Evolutionary conservation across 2,888 invertebrate genomes (phyloP), one percentile per base, ranked within the genome.

Genomic region (Phaedon cochleariae): DNA sequence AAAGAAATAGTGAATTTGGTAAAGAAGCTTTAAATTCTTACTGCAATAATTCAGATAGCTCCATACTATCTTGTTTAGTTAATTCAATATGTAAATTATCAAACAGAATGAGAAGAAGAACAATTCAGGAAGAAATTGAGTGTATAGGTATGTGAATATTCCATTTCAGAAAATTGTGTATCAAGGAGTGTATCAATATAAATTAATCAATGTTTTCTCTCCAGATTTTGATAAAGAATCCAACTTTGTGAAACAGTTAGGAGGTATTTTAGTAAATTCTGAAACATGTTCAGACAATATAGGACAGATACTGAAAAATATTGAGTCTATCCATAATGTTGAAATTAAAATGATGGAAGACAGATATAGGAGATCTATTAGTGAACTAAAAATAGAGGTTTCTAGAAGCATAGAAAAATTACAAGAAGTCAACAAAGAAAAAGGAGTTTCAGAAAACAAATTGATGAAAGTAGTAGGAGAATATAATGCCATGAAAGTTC

Each of bases 221-320:
- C 46, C 55, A 72, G 71, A 73, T 60, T 62, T 72, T 21, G 53
- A 65, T 5, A 52, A 58, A 54, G 67, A 71, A 69, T 65, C 68
- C 37, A 67, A 70, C 29, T 74, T 73, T 57, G 54, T 73, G 17
- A 67, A 63, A 59, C 67, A 73, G 51, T 31, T 74, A n/a, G 58
- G 54, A 41, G 61, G 58, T 53, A 34, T 70, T 45, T 60, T 74
- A 18, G 59, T 67, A 15, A 48, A 63, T 10, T 59, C 59, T 7
- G 62, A 72, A 51, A 41, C 72, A 46, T 51, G 70, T 20, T 20
- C 31, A 6, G 51, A 62, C 12, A 65, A 53, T 10, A 37, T 73
- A 31, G 62, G 51, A 17, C 22, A 58, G 18, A 9, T 69, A 7
- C 55, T 73, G 2, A 60, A 69, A 31, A 67, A 62, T 45, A 64